phyloP scores from a whole-genome alignment of 2,888 invertebrate genomes.

The Hedya salicella region DNA sequence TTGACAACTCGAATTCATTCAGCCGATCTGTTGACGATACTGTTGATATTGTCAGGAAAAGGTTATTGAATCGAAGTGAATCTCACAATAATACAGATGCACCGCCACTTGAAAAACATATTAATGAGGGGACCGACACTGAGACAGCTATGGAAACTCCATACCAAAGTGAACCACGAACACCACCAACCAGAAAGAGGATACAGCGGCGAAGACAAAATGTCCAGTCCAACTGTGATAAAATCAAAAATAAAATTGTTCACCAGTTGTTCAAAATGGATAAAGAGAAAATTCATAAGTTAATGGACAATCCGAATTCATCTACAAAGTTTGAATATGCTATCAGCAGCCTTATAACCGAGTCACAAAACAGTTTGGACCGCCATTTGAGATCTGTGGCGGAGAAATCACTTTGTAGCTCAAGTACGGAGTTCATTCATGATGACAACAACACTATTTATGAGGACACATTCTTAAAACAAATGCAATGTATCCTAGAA shows the following conservation, averaged over 20 bases:
- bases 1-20: slow-evolving; percentile 72
- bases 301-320: slow-evolving; percentile 80
- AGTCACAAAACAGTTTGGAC: slow-evolving; percentile 79
- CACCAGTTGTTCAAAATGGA: slow-evolving; percentile 82
- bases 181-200: slow-evolving; percentile 62
- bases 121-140: slow-evolving; percentile 50
- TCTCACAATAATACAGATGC: slow-evolving; percentile 54
- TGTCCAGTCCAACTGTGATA: slow-evolving; percentile 69
- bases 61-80: slow-evolving; percentile 70
- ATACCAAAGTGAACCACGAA: slow-evolving; percentile 54
- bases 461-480: slow-evolving; percentile 91
- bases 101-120: slow-evolving; percentile 49
- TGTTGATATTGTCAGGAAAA: slow-evolving; percentile 73
- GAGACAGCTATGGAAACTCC: slow-evolving; percentile 47
- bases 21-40: slow-evolving; percentile 78
- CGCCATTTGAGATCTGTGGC: slow-evolving; percentile 76
- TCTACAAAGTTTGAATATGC: slow-evolving; percentile 83
- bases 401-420: slow-evolving; percentile 74
- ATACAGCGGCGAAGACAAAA: slow-evolving; percentile 59
- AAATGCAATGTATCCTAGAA: slow-evolving; percentile 86
- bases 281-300: slow-evolving; percentile 77
- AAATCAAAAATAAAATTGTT: slow-evolving; percentile 80
- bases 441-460: slow-evolving; percentile 87
- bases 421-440: slow-evolving; percentile 80
- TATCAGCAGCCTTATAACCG: slow-evolving; percentile 78